A percentile compares a stretch with the other conserved stretches of the same genome.
Evolutionary conservation across 2,113 vertebrate genomes (phyloP).

Genomic region (Alectura lathami): DNA sequence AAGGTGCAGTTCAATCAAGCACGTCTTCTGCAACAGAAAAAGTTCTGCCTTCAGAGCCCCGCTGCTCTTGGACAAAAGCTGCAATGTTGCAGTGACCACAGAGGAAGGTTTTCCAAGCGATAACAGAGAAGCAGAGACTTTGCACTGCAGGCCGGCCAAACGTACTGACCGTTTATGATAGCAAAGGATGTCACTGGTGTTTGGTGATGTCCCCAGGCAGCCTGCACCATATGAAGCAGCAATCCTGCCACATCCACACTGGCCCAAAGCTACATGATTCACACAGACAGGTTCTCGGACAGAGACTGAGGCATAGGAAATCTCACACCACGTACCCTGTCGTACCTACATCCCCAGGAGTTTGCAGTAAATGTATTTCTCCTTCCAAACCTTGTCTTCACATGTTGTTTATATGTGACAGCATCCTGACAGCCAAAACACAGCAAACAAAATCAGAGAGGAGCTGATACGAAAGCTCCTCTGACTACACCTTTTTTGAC

Average conservation of each 20-base stretch:
- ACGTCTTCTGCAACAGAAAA: background rate
- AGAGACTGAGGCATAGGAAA: background rate
- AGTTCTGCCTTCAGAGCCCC: background rate
- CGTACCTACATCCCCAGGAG: accelerated
- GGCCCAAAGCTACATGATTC: accelerated
- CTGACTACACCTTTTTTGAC: background rate
- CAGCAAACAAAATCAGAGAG: background rate
- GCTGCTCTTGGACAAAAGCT: background rate
- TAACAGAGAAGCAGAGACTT: accelerated
- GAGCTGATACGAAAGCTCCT: background rate
- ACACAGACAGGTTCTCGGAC: background rate
- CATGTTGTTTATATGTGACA: background rate
- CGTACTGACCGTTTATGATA: accelerated
- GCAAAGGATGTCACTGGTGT: accelerated
- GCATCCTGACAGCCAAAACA: background rate
- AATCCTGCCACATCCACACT: accelerated
- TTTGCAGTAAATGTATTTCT: background rate
- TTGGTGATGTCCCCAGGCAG: too few species aligned
- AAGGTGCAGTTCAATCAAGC: background rate
- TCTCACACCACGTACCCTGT: accelerated
- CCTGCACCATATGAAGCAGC: background rate
- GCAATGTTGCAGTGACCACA: background rate
- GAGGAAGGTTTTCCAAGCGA: background rate
- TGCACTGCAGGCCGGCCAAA: accelerated
- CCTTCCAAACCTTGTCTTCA: background rate